Conservation (phyloP, 37 sponge, comb jelly and placozoan genomes). For the Oscarella lobularis region DNA sequence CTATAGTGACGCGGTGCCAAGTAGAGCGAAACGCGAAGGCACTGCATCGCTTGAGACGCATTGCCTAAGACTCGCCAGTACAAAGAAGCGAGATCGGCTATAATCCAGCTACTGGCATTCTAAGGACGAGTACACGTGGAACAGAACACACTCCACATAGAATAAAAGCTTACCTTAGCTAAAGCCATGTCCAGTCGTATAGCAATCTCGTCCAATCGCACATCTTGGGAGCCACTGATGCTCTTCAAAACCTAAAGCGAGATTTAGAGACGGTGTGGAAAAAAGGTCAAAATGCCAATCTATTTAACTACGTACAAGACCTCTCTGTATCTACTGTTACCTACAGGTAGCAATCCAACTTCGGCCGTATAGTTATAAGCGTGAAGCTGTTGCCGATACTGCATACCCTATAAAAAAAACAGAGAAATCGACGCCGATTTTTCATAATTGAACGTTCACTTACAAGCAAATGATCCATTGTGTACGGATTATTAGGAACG, state of each 20-base stretch:
- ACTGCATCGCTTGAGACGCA: slow-evolving; percentile 41
- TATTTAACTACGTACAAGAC: background rate
- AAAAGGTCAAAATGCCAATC: background rate
- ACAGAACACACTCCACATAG: no score
- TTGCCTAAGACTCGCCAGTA: slow-evolving; percentile 74
- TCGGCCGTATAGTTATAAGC: background rate
- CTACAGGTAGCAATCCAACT: background rate
- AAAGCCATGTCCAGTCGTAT: slow-evolving; percentile 40
- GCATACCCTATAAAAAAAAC: background rate
- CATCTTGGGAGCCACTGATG: slow-evolving; percentile 2
- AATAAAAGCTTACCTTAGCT: slow-evolving; percentile 51
- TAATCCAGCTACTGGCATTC: slow-evolving; percentile 51
- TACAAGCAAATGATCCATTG: background rate
- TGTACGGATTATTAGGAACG: background rate
- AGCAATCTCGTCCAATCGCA: slow-evolving; percentile 46
- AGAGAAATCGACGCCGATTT: background rate
- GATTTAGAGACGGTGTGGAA: no score
- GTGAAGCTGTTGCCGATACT: background rate
- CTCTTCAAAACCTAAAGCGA: background rate
- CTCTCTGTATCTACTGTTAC: background rate
- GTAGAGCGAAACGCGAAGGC: slow-evolving; percentile 45
- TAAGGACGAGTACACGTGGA: no score
- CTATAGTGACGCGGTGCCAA: slow-evolving; percentile 24
- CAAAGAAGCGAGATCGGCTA: slow-evolving; percentile 53
- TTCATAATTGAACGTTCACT: background rate